These are phyloP conservation scores for Eilema caniola DNA, from an alignment of 2,888 invertebrate species.

Conservation along the genomic window DNA sequence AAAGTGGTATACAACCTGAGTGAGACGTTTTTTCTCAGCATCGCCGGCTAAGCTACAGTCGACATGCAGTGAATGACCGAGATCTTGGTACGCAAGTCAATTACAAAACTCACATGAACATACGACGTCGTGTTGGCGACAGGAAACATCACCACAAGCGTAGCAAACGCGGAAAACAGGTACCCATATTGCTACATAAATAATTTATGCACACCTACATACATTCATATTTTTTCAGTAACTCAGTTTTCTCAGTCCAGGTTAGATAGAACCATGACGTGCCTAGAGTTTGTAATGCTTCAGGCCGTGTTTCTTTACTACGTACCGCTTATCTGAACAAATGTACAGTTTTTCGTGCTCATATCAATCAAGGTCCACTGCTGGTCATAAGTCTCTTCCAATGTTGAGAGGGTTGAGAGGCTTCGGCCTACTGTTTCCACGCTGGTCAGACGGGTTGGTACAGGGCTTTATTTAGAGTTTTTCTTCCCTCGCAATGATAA, in stretches of 20 bases:
- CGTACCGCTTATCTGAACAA: too few relatives aligned
- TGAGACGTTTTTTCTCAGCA: constrained; percentile 85
- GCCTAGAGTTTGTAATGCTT: neutral
- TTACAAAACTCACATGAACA: constrained; percentile 96
- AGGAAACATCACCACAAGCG: constrained; percentile 94
- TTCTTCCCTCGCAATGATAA: too few relatives aligned
- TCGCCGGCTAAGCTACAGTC: constrained; percentile 95
- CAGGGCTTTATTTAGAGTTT: too few relatives aligned
- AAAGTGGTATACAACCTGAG: neutral
- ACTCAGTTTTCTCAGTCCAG: neutral
- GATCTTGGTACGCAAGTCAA: constrained; percentile 95
- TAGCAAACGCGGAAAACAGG: constrained; percentile 94
- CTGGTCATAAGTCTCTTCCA: too few relatives aligned
- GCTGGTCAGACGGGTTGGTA: too few relatives aligned
- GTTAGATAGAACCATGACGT: neutral
- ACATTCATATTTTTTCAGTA: too few relatives aligned
- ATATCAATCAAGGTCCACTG: too few relatives aligned
- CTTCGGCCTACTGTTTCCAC: too few relatives aligned
- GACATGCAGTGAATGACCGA: constrained; percentile 95
- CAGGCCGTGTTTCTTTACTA: neutral
- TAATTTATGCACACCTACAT: neutral
- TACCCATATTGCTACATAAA: constrained; percentile 56
- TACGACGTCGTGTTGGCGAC: constrained; percentile 94
- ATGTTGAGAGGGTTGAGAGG: too few relatives aligned
- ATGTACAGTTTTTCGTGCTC: too few relatives aligned